A percentile compares a stretch with the other conserved stretches of the same genome.
These are phyloP conservation scores for Parasteatoda tepidariorum DNA, from an alignment of 1,140 invertebrate genomes.

Conservation along the genomic window DNA sequence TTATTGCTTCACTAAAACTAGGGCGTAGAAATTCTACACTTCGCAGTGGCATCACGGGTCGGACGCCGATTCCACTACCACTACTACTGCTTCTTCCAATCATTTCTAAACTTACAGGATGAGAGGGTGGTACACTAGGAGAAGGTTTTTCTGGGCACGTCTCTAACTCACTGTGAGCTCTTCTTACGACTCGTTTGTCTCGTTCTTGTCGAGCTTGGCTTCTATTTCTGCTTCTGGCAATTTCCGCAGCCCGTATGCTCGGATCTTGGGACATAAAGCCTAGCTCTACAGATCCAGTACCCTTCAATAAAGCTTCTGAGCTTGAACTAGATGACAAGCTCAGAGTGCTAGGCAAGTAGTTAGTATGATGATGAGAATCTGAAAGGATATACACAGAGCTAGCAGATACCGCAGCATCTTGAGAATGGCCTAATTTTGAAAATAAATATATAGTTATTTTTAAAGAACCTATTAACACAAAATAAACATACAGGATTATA, in stretches of 20 bases:
- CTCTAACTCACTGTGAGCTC: constrained; percentile 64
- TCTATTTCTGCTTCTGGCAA: constrained; percentile 46
- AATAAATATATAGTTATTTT: not conserved
- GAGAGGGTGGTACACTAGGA: constrained; percentile 64
- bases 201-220: constrained; percentile 51
- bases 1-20: constrained; percentile 77
- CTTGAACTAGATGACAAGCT: constrained; percentile 60
- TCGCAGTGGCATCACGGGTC: constrained; percentile 13
- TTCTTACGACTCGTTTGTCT: constrained; percentile 59
- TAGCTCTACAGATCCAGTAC: constrained; percentile 64
- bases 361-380: constrained; percentile 35
- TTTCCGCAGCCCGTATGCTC: constrained; percentile 54
- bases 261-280: constrained; percentile 65
- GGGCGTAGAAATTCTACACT: constrained; percentile 59
- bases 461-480: not conserved
- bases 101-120: constrained; percentile 66
- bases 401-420: constrained; percentile 52
- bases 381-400: constrained; percentile 43
- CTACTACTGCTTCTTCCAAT: constrained; percentile 62
- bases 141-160: constrained; percentile 61
- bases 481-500: not conserved
- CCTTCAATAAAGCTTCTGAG: constrained; percentile 63
- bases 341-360: constrained; percentile 49
- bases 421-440: constrained; percentile 26
- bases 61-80: constrained; percentile 38